phyloP scores from a whole-genome alignment of 64 coral and sea anemone species.

The Catalaphyllia jardinei region DNA sequence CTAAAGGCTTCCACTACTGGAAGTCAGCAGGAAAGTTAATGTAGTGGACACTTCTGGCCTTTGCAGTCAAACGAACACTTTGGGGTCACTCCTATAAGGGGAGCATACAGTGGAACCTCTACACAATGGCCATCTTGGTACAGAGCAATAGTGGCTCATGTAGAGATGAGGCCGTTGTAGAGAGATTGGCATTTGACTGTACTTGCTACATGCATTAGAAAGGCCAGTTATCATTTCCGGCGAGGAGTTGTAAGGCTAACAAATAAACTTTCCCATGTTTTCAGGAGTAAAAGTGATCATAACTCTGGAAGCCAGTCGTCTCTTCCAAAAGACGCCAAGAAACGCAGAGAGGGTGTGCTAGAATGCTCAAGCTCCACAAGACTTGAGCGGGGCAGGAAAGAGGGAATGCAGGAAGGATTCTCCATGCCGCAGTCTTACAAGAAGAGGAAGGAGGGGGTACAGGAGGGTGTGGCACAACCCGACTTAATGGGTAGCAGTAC shows the following conservation, averaged over 20 bases:
- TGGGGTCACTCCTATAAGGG: no score
- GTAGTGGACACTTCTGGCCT: no score
- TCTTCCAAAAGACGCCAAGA: constrained; percentile 43
- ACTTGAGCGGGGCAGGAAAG: constrained; percentile 69
- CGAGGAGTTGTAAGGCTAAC: background rate
- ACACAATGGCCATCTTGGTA: no score
- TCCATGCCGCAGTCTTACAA: constrained; percentile 74
- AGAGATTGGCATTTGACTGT: no score
- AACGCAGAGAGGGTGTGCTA: constrained; percentile 63
- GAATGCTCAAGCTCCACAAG: constrained; percentile 41
- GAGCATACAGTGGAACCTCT: no score
- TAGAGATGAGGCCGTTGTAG: no score
- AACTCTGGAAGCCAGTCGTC: constrained; percentile 20
- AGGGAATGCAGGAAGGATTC: constrained; percentile 88
- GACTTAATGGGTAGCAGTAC: constrained; percentile 63
- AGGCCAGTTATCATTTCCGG: background rate
- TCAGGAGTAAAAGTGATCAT: constrained; percentile 48
- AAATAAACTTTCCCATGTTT: background rate
- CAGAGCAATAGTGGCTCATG: no score
- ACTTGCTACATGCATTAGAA: no score
- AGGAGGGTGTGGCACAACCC: constrained; percentile 45
- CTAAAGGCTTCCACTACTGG: no score
- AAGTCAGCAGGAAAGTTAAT: no score
- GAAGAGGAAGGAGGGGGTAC: constrained; percentile 76
- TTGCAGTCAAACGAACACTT: no score